A percentile compares a stretch with the other conserved stretches of the same genome.
phyloP scores from a whole-genome alignment of 2,888 invertebrate species.

The Synanthedon vespiformis region DNA sequence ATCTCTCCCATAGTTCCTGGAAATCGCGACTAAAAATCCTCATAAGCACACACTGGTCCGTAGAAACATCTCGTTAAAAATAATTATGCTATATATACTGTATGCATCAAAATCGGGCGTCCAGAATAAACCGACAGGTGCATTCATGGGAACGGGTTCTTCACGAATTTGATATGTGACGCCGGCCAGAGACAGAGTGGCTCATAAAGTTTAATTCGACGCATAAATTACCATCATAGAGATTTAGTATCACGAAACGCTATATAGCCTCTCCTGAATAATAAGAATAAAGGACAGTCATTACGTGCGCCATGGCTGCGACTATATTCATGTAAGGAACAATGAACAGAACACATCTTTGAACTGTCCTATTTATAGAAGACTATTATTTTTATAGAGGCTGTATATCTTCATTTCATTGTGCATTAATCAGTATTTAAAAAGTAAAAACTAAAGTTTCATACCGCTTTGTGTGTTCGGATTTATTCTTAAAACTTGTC shows the following conservation, averaged over 20 bases:
- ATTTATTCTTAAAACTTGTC: too few species aligned
- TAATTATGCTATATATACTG: too few species aligned
- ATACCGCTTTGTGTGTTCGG: too few species aligned
- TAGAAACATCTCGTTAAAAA: too few species aligned
- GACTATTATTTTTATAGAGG: background rate
- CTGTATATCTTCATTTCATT: background rate
- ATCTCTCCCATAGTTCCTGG: too few species aligned
- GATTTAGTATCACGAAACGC: slow-evolving; percentile 46
- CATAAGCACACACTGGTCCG: too few species aligned
- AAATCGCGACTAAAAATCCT: too few species aligned
- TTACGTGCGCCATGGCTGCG: slow-evolving; percentile 24
- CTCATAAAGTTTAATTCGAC: slow-evolving; percentile 54
- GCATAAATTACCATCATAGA: slow-evolving; percentile 49
- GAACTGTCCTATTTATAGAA: background rate
- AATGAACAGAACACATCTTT: background rate
- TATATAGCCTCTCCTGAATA: slow-evolving; percentile 31
- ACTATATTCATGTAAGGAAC: background rate
- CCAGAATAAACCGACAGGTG: slow-evolving; percentile 53
- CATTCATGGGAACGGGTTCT: slow-evolving; percentile 29
- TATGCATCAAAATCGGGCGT: slow-evolving; percentile 5
- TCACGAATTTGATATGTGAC: slow-evolving; percentile 53
- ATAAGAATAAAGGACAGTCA: slow-evolving; percentile 39
- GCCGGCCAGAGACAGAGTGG: slow-evolving; percentile 45
- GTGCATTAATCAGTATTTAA: background rate
- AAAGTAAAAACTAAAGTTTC: background rate